A percentile compares a stretch with the other conserved stretches of the same genome.
phyloP scores from a whole-genome alignment of 92 coral and sea anemone genomes.

The Galaxea fascicularis region DNA sequence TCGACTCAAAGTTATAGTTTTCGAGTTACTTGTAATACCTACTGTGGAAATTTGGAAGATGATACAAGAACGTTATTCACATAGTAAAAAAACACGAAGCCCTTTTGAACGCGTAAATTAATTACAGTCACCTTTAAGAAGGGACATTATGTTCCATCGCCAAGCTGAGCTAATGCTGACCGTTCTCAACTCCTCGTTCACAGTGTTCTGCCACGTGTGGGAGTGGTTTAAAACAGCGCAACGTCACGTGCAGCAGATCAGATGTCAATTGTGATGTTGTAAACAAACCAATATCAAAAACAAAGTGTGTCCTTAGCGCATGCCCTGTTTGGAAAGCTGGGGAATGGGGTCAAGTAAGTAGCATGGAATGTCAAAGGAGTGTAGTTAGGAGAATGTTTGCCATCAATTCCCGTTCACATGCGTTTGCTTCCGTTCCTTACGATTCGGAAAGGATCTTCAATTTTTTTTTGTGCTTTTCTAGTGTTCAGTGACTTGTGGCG shows the following conservation, averaged over 20 bases:
- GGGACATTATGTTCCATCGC: background rate
- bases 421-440: background rate
- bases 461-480: conserved; percentile 2
- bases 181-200: background rate
- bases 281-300: conserved; percentile 59
- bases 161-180: background rate
- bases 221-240: conserved; percentile 72
- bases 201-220: conserved; percentile 97
- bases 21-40: background rate
- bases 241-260: conserved; percentile 66
- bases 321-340: conserved; percentile 89
- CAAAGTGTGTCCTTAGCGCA: conserved; percentile 59
- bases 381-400: background rate
- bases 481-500: conserved; percentile 90
- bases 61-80: too few species aligned
- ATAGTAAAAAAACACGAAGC: too few species aligned
- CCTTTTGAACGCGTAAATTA: too few species aligned
- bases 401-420: background rate
- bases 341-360: conserved; percentile 82
- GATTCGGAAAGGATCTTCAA: too few species aligned
- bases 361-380: background rate
- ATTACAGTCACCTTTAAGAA: background rate
- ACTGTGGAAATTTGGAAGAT: too few species aligned
- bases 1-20: background rate
- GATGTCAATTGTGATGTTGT: conserved; percentile 58